Evolutionary conservation across 2,888 invertebrate species (phyloP).

Genomic region (Eupsilia transversa): DNA sequence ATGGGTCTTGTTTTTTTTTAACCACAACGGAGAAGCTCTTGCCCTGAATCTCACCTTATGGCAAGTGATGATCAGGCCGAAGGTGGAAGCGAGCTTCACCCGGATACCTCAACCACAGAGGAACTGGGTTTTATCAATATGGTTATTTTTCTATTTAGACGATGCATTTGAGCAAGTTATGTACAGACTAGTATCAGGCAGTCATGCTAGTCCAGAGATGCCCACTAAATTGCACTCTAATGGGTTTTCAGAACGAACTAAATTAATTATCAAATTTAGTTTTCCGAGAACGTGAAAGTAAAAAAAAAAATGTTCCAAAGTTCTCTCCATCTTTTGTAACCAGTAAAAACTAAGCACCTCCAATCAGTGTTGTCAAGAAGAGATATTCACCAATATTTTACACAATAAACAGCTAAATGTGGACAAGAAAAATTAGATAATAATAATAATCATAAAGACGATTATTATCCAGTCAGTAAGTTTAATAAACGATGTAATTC

Average conservation of each 20-base stretch:
- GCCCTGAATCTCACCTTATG: no score
- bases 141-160: background rate
- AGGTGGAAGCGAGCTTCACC: no score
- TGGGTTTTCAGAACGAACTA: background rate
- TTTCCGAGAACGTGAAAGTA: no score
- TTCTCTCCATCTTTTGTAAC: background rate
- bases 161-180: no score
- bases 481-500: conserved; percentile 45
- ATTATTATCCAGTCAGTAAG: conserved; percentile 31
- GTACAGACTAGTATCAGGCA: no score
- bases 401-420: background rate
- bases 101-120: no score
- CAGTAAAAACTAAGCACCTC: background rate
- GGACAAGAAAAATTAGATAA: conserved; percentile 22
- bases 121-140: no score
- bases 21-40: no score
- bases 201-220: background rate
- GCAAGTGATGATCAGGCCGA: no score
- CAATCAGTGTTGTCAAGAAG: conserved; percentile 4
- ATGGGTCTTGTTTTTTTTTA: no score
- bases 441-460: conserved; percentile 22
- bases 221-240: background rate
- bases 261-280: background rate
- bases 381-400: conserved; percentile 20
- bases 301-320: background rate